These are phyloP conservation scores for Volucella inflata DNA, from an alignment of 2,888 invertebrate genomes.

Conservation along the genomic window DNA sequence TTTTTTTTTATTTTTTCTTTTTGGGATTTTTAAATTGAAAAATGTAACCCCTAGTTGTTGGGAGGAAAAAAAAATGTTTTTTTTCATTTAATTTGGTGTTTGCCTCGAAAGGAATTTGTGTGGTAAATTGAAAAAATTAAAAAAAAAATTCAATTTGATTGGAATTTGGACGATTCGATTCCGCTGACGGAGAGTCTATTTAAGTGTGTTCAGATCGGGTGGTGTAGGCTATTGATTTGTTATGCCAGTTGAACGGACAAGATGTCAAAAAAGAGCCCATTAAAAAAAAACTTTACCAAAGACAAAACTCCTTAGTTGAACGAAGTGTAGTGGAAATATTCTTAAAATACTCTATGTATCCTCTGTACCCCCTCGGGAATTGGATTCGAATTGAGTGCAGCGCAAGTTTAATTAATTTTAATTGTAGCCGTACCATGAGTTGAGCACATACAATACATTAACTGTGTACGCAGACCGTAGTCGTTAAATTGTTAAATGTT, in stretches of 20 bases:
- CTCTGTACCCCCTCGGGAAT: too few relatives aligned
- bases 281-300: too few relatives aligned
- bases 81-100: conserved; percentile 13
- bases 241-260: conserved; percentile 31
- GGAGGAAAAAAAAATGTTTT: conserved; percentile 8
- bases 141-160: too few relatives aligned
- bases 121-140: neutral
- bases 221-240: conserved; percentile 60
- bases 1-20: conserved; percentile 16
- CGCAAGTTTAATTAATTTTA: conserved; percentile 58
- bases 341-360: too few relatives aligned
- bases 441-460: neutral
- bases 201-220: conserved; percentile 1
- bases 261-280: conserved; percentile 39
- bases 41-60: conserved; percentile 6
- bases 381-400: conserved; percentile 24
- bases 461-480: neutral
- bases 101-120: neutral
- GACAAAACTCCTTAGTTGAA: too few relatives aligned
- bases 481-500: neutral
- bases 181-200: conserved; percentile 8
- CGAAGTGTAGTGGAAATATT: too few relatives aligned
- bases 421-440: conserved; percentile 15
- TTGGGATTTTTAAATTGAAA: conserved; percentile 16
- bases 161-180: conserved; percentile 8